Base-by-base conservation (phyloP, 2,113 vertebrate genomes). In the Jaculus jaculus region DNA sequence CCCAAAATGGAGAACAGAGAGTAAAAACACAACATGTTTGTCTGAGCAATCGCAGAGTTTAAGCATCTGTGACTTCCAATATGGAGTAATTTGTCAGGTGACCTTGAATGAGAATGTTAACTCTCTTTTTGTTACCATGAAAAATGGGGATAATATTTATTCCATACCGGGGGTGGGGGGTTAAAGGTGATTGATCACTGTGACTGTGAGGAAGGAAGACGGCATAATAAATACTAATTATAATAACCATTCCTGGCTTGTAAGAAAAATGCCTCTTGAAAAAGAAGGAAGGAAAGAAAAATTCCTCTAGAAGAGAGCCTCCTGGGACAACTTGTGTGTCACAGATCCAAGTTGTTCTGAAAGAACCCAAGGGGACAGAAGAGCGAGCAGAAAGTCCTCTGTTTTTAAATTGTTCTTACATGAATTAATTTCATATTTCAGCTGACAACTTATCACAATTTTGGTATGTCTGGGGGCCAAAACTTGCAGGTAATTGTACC, bases 211-310 rank as follows among this genome's bases (percentile, higher is more conserved):
- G 92, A 90, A 94, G 97, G 96, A 95, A 97, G 96, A 83, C 20
- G 0, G 77, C 24, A 16, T 92, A 89, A 96, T 96, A 97, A 97
- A 96, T 97, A 94, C 95, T 94, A 92, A 96, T 96, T 96, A 96
- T 24, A 93, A 85, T 90, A 91, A 74, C 79, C 24, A 11, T 17
- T 54, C 42, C 54, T 93, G 87, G 30, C 92, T 93, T 89, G 89
- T 87, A 88, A 91, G 90, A 95, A 96, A 96, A 93, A 95, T 85
- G 81, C 21, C 84, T 88, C 89, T 63, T 1, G 5, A 10, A 65
- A 39, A 85, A 65, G 39, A 82, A 80, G 65, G 28, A 82, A 95
- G 54, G 34, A 85, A 74, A 86, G 86, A 84, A 68, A 93, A 89
- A 69, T 51, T n/a, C 73, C 68, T 92, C 66, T 24, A 9, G 60